Base-by-base conservation (phyloP, 1,140 invertebrate genomes). In the Panagrolaimus sp. region DNA sequence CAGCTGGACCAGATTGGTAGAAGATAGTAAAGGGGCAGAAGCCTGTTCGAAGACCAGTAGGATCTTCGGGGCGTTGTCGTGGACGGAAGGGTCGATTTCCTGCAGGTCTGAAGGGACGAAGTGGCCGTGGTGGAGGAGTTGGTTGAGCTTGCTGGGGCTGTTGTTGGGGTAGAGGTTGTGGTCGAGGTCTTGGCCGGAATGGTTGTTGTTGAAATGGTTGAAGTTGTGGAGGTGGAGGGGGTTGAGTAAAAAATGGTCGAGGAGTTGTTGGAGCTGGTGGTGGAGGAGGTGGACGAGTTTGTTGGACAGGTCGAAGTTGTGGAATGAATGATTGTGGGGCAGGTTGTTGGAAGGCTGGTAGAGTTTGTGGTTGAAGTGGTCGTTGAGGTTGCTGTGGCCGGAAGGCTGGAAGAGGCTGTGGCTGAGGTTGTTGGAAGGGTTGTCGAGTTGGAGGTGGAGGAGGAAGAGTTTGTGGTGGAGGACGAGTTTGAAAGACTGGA, bases 21-120 rank as follows among this genome's bases (percentile, higher is more conserved):
- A 72, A 88, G 82, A 85, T 90, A 88, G 77, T 78, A 45, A 47
- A 31, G 9, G 71, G 72, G 64, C 74, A 75, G 45, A 9, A 45
- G 38, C 38, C 16, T 23, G n/a, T 69, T 43, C 27, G 64, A 61
- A 25, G 62, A 61, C n/a, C 45, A 42, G 23, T 31, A 7, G 62
- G 46, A 16, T 47, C 57, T 71, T 70, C 16, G 11, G 43, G 42
- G 8, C 11, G 61, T 27, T 7, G 23, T n/a, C 42, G 65, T 9
- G 71, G 66, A n/a, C 43, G 27, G 68, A 71, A 51, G 72, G 71
- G 71, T 31, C 51, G 70, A 64, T 53, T 64, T 71, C 75, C 66
- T 46, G 14, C 71, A 67, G 74, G 71, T 53, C 14, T 67, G 66
- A 31, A 75, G 9, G 76, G 75, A 44, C 46, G 63, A n/a, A 73